Evolutionary conservation across 64 coral and sea anemone species (phyloP).

Genomic region (Montipora capricornis): DNA sequence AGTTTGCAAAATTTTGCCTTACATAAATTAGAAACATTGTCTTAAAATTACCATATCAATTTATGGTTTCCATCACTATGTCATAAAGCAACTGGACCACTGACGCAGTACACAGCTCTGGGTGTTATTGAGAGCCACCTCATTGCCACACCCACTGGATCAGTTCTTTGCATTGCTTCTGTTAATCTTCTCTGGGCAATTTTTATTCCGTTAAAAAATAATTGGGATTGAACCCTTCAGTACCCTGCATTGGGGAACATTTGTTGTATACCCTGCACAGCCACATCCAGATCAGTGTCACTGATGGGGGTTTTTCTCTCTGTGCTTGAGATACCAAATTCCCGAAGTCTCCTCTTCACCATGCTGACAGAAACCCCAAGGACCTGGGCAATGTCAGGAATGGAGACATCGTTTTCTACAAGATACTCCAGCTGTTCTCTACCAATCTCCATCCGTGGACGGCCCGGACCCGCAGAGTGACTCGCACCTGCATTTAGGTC

Average conservation of each 20-base stretch:
- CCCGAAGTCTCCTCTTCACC: slow-evolving; percentile 34
- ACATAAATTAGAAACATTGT: neutral
- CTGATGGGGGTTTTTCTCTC: slow-evolving; percentile 21
- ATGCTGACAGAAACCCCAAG: slow-evolving; percentile 17
- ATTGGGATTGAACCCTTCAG: slow-evolving; percentile 44
- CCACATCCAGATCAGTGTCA: slow-evolving; percentile 38
- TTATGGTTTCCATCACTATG: neutral
- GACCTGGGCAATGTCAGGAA: slow-evolving; percentile 37
- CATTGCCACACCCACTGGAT: slow-evolving; percentile 17
- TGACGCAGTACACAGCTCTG: slow-evolving; percentile 2
- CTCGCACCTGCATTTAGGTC: slow-evolving; percentile 15
- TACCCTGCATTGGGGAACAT: slow-evolving; percentile 42
- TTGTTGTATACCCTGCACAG: neutral
- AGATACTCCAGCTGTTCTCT: slow-evolving; percentile 72
- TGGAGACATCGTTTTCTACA: slow-evolving; percentile 49
- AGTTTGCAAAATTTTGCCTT: neutral
- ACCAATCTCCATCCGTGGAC: slow-evolving; percentile 55
- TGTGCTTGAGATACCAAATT: slow-evolving; percentile 59
- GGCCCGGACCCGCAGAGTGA: slow-evolving; percentile 4
- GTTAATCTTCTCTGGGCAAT: neutral
- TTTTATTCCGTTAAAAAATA: neutral
- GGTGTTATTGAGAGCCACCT: slow-evolving; percentile 32
- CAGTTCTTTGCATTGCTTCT: neutral
- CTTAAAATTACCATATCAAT: neutral
- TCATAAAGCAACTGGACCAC: neutral